These are phyloP conservation scores for Gonatopus flavifemur DNA, from an alignment of 1,140 invertebrate genomes.

Conservation along the genomic window DNA sequence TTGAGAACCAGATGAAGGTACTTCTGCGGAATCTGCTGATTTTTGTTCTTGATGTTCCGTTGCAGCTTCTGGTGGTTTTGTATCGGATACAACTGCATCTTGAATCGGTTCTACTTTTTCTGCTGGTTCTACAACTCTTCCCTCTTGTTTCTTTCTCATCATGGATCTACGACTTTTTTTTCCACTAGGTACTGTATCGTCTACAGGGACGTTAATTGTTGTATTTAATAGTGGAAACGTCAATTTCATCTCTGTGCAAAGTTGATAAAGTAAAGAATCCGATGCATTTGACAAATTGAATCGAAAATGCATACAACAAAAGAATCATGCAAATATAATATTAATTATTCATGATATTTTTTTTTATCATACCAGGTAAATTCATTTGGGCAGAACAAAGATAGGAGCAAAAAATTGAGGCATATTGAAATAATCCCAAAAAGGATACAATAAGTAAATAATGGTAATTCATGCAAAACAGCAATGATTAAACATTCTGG, in stretches of 20 bases:
- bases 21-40: conserved; percentile 51
- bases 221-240: conserved; percentile 68
- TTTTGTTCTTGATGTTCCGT: conserved; percentile 51
- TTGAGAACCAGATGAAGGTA: conserved; percentile 34
- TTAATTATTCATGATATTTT: conserved; percentile 55
- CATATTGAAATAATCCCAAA: too few species aligned
- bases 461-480: too few species aligned
- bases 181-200: conserved; percentile 35
- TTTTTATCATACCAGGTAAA: too few species aligned
- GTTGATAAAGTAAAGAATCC: conserved; percentile 14
- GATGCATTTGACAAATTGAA: conserved; percentile 15
- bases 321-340: not conserved
- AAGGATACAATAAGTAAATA: too few species aligned
- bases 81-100: conserved; percentile 3
- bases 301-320: conserved; percentile 12
- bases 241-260: conserved; percentile 58
- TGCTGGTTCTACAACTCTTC: conserved; percentile 12
- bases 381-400: too few species aligned
- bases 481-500: too few species aligned
- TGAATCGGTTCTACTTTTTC: conserved; percentile 25
- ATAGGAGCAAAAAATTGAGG: too few species aligned
- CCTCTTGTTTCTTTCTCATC: conserved; percentile 34
- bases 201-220: conserved; percentile 64
- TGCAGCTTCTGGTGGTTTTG: not conserved
- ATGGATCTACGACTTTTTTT: conserved; percentile 42